Base-by-base conservation (phyloP, 2,888 invertebrate genomes). In the Strigamia transsilvanica region DNA sequence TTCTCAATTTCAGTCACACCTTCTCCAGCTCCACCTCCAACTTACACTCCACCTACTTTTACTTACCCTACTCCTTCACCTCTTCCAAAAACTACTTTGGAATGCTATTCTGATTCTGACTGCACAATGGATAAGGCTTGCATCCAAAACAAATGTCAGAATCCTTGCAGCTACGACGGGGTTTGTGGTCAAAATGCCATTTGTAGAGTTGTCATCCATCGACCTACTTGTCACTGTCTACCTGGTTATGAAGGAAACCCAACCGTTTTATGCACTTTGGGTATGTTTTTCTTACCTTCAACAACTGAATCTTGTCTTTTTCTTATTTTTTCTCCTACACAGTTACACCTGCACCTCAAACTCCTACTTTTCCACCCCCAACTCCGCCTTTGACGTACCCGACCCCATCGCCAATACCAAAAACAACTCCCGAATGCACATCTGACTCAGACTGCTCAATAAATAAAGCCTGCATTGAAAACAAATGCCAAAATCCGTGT, bases 81-180 rank as follows among this genome's bases (percentile, higher is more conserved):
- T 73, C 3, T 32, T 23, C 21, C 82, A 0, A 83, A 81, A 15
- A 56, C 82, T 2, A 38, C 66, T 38, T 80, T 80, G 15, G 94
- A 94, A 89, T 97, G 97, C 89, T 91, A 92, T 85, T 93, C 94
- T 87, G 93, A 95, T 84, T 92, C 93, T 85, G 94, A 96, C 87
- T 97, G 97, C 86, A 93, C 95, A 81, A 92, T 94, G 78, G 94
- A 95, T 88, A 92, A 93, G 88, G 94, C 94, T 83, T 97, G 97
- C 88, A 91, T 93, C 84, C 92, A 93, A 87, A 92, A 93, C 83
- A 92, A 93, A 88, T 97, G 97, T 88, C 92, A 93, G 87, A 95
- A 94, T 89, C 96, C 96, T 41, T 97, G 97, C 38, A 42, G 41
- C 38, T 91, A 92, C 84, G 91, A 92, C 85, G 93, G 93, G 86